Evolutionary conservation across 2,888 invertebrate genomes (phyloP).

Genomic region (Hermaeophaga mercurialis): DNA sequence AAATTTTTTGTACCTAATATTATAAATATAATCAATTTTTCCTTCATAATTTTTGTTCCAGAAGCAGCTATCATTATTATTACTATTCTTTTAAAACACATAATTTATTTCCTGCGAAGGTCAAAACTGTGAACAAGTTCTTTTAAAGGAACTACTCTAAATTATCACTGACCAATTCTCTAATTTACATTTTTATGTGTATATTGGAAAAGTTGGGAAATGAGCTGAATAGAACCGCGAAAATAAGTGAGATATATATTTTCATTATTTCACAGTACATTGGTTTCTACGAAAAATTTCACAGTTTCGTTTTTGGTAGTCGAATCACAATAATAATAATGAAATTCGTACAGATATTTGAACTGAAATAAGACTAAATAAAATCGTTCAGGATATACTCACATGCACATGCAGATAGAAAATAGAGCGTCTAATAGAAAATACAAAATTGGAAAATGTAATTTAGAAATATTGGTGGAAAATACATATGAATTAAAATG

Average conservation of each 20-base stretch:
- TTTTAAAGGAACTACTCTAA: conserved; percentile 9
- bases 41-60: too few relatives aligned
- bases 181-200: conserved; percentile 44
- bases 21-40: too few relatives aligned
- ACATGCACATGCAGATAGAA: too few relatives aligned
- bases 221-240: conserved; percentile 34
- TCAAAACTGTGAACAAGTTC: not conserved
- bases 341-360: not conserved
- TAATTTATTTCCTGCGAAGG: not conserved
- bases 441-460: too few relatives aligned
- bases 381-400: too few relatives aligned
- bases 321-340: not conserved
- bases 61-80: too few relatives aligned
- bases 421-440: too few relatives aligned
- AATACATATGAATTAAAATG: too few relatives aligned
- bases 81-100: too few relatives aligned
- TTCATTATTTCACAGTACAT: conserved; percentile 39
- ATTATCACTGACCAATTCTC: conserved; percentile 41
- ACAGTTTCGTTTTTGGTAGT: conserved; percentile 16
- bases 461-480: too few relatives aligned
- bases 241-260: conserved; percentile 42
- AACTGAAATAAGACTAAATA: too few relatives aligned
- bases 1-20: too few relatives aligned
- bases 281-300: conserved; percentile 26
- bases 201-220: conserved; percentile 39